These are phyloP conservation scores for Promerops cafer DNA, from an alignment of 2,113 vertebrate genomes.

Conservation along the genomic window DNA sequence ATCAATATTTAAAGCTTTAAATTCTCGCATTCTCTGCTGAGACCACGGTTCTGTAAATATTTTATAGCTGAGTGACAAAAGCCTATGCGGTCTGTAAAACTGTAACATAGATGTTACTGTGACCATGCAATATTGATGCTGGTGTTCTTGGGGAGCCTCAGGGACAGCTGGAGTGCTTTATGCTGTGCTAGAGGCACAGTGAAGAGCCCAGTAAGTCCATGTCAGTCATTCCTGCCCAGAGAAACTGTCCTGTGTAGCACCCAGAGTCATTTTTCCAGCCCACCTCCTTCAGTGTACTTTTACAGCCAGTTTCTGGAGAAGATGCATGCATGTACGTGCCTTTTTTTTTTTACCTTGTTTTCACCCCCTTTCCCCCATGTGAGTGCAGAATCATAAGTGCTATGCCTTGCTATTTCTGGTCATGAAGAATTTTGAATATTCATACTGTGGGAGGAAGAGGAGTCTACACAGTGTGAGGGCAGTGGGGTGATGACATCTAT, in stretches of 20 bases:
- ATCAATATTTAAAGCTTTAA: conserved; percentile 21
- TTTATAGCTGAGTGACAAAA: neutral
- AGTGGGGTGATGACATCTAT: neutral
- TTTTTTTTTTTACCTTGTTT: fast-evolving
- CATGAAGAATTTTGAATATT: neutral
- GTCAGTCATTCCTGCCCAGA: neutral
- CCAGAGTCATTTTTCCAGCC: neutral
- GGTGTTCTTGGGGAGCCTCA: neutral
- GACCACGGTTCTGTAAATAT: neutral
- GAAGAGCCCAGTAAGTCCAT: neutral
- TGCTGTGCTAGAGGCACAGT: neutral
- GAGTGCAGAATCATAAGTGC: neutral
- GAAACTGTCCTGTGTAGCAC: neutral
- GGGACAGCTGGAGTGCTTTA: neutral
- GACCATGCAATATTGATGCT: neutral
- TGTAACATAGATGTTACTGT: neutral
- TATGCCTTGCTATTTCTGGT: neutral
- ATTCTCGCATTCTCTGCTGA: neutral
- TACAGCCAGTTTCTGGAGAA: neutral
- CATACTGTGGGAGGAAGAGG: neutral
- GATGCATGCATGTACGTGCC: neutral
- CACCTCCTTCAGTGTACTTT: neutral
- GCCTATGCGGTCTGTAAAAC: neutral
- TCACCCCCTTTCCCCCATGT: fast-evolving
- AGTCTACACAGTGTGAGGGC: neutral